Percentiles rank a stretch among this genome's conserved stretches.
Conservation (phyloP, 2,888 invertebrate genomes). For the Zaprionus lineosus region DNA sequence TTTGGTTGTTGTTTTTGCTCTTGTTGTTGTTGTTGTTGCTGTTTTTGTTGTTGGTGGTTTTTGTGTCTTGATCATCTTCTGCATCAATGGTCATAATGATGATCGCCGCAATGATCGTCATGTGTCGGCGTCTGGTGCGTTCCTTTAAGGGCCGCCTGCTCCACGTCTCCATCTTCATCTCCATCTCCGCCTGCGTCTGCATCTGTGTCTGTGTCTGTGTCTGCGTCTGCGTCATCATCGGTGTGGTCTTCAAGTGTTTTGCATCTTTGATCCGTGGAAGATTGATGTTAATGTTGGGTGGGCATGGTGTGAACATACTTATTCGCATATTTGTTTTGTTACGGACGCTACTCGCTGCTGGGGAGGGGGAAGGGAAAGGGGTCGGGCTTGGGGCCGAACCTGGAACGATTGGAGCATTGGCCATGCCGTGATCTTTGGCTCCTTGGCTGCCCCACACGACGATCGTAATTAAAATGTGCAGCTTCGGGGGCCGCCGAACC, state of each 20-base stretch:
- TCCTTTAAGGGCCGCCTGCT: too few relatives aligned
- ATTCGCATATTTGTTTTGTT: slow-evolving; percentile 75
- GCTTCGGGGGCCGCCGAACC: slow-evolving; percentile 12
- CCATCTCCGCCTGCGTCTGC: too few relatives aligned
- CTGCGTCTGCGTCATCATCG: slow-evolving; percentile 43
- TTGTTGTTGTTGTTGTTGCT: slow-evolving; percentile 1
- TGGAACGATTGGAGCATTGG: too few relatives aligned
- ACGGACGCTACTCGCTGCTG: slow-evolving; percentile 22
- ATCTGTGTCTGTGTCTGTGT: slow-evolving; percentile 37
- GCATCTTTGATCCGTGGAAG: slow-evolving; percentile 81
- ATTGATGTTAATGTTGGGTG: slow-evolving; percentile 80
- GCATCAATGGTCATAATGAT: slow-evolving; percentile 59
- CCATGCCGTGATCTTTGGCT: background rate
- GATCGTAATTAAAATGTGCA: slow-evolving; percentile 54
- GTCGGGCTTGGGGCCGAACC: too few relatives aligned
- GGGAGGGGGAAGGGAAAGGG: too few relatives aligned
- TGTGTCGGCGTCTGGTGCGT: slow-evolving; percentile 45
- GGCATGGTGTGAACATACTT: slow-evolving; percentile 80
- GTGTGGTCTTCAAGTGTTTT: slow-evolving; percentile 77
- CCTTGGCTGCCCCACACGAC: slow-evolving; percentile 45
- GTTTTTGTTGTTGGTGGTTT: slow-evolving; percentile 4
- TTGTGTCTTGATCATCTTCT: slow-evolving; percentile 52
- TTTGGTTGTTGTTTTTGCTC: slow-evolving; percentile 1
- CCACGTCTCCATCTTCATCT: too few relatives aligned
- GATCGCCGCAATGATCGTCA: slow-evolving; percentile 22